Conservation (phyloP, 1,140 invertebrate species). For the Leptinotarsa texana region DNA sequence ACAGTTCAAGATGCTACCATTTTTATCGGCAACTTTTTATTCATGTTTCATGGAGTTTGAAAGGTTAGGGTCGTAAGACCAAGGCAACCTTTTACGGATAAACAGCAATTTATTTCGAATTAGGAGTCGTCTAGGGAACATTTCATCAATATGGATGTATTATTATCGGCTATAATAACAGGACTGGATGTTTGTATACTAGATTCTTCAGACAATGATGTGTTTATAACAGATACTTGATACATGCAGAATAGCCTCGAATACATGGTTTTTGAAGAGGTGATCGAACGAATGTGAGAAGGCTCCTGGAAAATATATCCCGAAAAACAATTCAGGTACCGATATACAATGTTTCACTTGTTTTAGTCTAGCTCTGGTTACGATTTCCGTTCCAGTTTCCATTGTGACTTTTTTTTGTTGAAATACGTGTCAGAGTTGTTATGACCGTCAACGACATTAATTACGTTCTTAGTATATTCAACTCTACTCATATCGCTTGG, state of each 20-base stretch:
- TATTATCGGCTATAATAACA: constrained; percentile 4
- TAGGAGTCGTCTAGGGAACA: constrained; percentile 1
- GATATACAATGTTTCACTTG: no score
- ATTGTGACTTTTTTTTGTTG: no score
- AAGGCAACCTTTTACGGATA: not conserved
- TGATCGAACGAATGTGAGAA: not conserved
- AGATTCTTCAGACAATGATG: not conserved
- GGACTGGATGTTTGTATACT: constrained; percentile 1
- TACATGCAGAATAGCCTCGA: not conserved
- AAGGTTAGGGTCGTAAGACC: not conserved
- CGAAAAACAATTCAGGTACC: no score
- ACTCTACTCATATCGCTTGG: no score
- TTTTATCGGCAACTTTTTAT: constrained; percentile 3
- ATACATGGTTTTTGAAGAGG: not conserved
- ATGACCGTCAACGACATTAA: no score
- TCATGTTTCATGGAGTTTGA: not conserved
- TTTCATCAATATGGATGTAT: constrained; percentile 8
- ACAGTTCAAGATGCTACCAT: constrained; percentile 5
- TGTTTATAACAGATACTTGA: constrained; percentile 1
- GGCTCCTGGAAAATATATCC: no score
- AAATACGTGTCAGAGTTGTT: no score
- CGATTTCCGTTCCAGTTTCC: no score
- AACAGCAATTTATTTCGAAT: constrained; percentile 8
- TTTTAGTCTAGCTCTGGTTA: no score
- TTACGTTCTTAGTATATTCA: no score